Base-by-base conservation (phyloP, 2,797 vertebrate species). In the Sebastes goodei region DNA sequence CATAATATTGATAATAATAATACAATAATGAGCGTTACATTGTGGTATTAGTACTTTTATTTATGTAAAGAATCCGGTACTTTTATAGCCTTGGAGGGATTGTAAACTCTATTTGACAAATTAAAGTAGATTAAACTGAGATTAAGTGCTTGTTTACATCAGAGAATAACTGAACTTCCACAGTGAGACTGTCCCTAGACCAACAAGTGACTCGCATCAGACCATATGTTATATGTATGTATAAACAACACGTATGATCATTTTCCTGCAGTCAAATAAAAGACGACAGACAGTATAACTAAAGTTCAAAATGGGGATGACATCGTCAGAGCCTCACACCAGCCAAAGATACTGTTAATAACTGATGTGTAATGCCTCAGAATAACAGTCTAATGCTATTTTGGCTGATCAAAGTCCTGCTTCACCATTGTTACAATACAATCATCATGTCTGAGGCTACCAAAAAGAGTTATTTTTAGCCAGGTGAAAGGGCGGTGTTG, bases 401-500 rank as follows among this genome's bases (percentile, higher is more conserved):
- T 88, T 71, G 46, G 59, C 70, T 76, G 84, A 90, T 94, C 84
- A 92, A 93, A 91, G 87, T 83, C 56, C 52, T 85, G 83, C 49
- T 17, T 60, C 65, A 56, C 71, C 33, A 93, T 93, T 94, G 90
- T 93, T 92, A 75, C 60, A 73, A 75, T 42, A 85, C 81, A 86
- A 78, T 82, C 83, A 78, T 77, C 60, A 88, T 81, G 73, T 84
- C 66, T 80, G 46, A 81, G 74, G 67, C 71, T 33, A 65, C 62
- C 17, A 68, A 64, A 42, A 65, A 21, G 32, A 78, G 81, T 71
- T 95, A 94, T 94, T 92, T 94, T 91, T 94, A 93, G 85, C 62
- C 71, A 87, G 90, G 85, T 94, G 90, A 90, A 80, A 80, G 88
- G 86, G 85, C 46, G 71, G 82, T 33, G 81, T 74, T 91, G 89